These are phyloP conservation scores for Encarsia formosa DNA, from an alignment of 2,888 invertebrate species.

Conservation along the genomic window DNA sequence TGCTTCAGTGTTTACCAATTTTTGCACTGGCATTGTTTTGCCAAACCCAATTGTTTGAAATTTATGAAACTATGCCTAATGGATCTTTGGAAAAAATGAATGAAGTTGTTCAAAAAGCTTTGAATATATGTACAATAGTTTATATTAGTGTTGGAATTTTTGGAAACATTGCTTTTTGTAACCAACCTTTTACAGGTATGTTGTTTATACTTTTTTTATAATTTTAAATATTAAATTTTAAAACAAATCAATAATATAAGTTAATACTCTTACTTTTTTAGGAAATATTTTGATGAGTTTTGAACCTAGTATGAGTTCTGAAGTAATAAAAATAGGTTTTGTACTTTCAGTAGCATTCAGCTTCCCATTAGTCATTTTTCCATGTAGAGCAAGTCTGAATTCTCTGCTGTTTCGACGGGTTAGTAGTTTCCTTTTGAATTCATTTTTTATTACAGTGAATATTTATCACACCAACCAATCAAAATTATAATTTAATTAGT, in stretches of 20 bases:
- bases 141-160: conserved; percentile 90
- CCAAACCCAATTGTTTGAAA: conserved; percentile 93
- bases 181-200: conserved; percentile 68
- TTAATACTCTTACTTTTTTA: conserved; percentile 38
- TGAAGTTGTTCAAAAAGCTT: conserved; percentile 78
- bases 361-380: conserved; percentile 95
- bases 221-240: conserved; percentile 1
- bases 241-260: conserved; percentile 12
- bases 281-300: conserved; percentile 91
- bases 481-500: too few species aligned
- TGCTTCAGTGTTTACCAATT: conserved; percentile 90
- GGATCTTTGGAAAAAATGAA: conserved; percentile 87
- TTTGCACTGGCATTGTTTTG: conserved; percentile 96
- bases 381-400: conserved; percentile 89
- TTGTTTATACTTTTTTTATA: conserved; percentile 4
- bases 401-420: conserved; percentile 69
- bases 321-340: conserved; percentile 91
- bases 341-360: conserved; percentile 92
- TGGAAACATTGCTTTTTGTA: conserved; percentile 87
- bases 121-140: conserved; percentile 85
- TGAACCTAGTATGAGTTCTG: conserved; percentile 74
- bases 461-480: too few species aligned
- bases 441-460: conserved; percentile 5
- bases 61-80: conserved; percentile 86
- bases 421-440: conserved; percentile 14